Percentiles rank a stretch among this genome's conserved stretches.
phyloP scores from a whole-genome alignment of 2,113 vertebrate genomes.

The Carassius auratus region DNA sequence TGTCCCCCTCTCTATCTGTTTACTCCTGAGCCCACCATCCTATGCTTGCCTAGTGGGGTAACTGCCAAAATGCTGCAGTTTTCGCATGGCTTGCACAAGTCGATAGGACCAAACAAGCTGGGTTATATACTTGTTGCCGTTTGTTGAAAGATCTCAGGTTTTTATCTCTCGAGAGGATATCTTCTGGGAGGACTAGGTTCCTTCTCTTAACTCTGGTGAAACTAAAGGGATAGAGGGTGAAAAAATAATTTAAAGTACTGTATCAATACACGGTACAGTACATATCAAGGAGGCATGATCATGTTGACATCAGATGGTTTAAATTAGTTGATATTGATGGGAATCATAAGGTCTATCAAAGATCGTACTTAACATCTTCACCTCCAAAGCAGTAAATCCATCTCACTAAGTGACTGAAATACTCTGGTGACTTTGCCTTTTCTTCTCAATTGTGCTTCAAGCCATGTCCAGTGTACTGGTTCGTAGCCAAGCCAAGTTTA shows the following conservation, averaged over 20 bases:
- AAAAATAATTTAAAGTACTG: too few relatives aligned
- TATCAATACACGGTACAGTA: neutral
- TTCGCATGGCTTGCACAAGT: constrained; percentile 48
- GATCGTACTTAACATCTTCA: neutral
- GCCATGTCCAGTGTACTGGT: neutral
- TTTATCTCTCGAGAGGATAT: constrained; percentile 18
- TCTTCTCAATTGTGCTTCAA: neutral
- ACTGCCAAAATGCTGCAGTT: constrained; percentile 39
- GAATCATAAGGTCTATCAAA: neutral
- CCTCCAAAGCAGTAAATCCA: neutral
- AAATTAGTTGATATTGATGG: neutral
- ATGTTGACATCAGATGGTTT: neutral
- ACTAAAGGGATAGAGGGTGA: neutral
- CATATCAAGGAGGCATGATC: neutral
- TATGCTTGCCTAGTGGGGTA: constrained; percentile 13
- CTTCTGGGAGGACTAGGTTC: neutral
- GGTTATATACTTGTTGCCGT: constrained; percentile 52
- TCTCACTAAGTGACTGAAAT: neutral
- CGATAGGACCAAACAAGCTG: neutral
- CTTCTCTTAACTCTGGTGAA: neutral
- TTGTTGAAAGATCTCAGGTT: constrained; percentile 26
- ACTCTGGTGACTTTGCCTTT: neutral
- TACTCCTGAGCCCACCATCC: neutral
- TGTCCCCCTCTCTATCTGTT: neutral
- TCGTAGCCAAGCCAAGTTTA: neutral